Evolutionary conservation across 1,140 invertebrate genomes (phyloP).

Genomic region (Phocides pigmalion): DNA sequence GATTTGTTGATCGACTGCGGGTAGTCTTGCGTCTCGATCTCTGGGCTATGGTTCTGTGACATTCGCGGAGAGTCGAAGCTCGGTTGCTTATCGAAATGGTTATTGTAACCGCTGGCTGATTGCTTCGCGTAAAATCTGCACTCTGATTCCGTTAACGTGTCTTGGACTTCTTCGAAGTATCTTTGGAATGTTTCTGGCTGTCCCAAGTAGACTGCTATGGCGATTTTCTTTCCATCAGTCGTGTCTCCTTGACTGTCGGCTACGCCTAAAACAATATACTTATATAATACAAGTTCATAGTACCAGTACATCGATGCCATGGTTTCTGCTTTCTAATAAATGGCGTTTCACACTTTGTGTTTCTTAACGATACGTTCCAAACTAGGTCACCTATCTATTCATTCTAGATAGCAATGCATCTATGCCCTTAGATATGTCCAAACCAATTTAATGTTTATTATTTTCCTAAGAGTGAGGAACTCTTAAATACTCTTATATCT

Average conservation of each 20-base stretch:
- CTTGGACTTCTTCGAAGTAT: constrained; percentile 87
- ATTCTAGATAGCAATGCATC: too few species aligned
- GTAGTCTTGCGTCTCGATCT: constrained; percentile 77
- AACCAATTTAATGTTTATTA: too few species aligned
- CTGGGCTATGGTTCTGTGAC: constrained; percentile 82
- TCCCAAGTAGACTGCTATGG: constrained; percentile 92
- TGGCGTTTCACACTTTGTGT: too few species aligned
- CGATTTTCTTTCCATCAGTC: constrained; percentile 93
- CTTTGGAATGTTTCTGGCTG: constrained; percentile 91
- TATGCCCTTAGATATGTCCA: too few species aligned
- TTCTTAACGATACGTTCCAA: too few species aligned
- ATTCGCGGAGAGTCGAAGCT: constrained; percentile 81
- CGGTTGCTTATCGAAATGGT: constrained; percentile 83
- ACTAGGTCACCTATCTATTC: too few species aligned
- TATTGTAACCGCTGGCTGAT: constrained; percentile 70
- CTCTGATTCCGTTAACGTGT: constrained; percentile 85
- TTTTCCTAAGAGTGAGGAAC: too few species aligned
- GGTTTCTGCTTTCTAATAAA: too few species aligned
- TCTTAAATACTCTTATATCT: too few species aligned
- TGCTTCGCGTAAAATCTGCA: constrained; percentile 81
- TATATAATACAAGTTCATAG: constrained; percentile 1
- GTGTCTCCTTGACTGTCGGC: constrained; percentile 88
- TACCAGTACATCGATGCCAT: too few species aligned
- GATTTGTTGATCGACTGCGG: constrained; percentile 76
- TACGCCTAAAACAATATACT: constrained; percentile 69